Evolutionary conservation across 2,797 vertebrate genomes (phyloP).

Genomic region (Enteromius viviparus): DNA sequence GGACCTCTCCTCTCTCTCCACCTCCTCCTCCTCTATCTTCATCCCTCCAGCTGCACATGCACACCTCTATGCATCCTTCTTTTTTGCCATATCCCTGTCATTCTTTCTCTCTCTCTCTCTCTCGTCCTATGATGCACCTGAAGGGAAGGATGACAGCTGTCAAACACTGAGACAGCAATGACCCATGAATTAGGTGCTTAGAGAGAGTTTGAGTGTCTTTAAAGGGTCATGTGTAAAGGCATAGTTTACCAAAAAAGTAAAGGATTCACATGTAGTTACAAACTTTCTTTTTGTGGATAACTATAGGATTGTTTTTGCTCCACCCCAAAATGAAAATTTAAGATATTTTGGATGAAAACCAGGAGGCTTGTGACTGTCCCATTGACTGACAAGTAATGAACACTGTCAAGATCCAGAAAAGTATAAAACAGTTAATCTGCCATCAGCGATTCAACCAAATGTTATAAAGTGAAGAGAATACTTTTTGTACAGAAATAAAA

Average conservation of each 20-base stretch:
- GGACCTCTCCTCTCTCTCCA: conserved; percentile 30
- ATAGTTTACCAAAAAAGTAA: background rate
- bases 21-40: conserved; percentile 46
- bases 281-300: background rate
- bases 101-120: background rate
- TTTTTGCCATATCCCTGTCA: conserved; percentile 28
- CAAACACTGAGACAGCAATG: conserved; percentile 38
- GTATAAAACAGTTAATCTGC: no score
- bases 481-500: no score
- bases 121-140: conserved; percentile 22
- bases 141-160: conserved; percentile 52
- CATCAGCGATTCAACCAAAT: no score
- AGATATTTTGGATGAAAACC: no score
- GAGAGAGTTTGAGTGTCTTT: conserved; percentile 39
- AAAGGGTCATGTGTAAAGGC: background rate
- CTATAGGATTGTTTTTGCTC: background rate
- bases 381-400: no score
- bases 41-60: conserved; percentile 38
- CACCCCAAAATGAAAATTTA: no score
- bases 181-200: conserved; percentile 37
- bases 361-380: no score
- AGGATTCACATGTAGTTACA: background rate
- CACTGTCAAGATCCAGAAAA: no score
- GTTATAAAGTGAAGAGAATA: no score
- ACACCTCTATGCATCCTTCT: conserved; percentile 35